Percentiles rank a stretch among this genome's conserved stretches.
These are phyloP conservation scores for Drosophila anomelani DNA, from an alignment of 2,888 invertebrate species.

Conservation along the genomic window DNA sequence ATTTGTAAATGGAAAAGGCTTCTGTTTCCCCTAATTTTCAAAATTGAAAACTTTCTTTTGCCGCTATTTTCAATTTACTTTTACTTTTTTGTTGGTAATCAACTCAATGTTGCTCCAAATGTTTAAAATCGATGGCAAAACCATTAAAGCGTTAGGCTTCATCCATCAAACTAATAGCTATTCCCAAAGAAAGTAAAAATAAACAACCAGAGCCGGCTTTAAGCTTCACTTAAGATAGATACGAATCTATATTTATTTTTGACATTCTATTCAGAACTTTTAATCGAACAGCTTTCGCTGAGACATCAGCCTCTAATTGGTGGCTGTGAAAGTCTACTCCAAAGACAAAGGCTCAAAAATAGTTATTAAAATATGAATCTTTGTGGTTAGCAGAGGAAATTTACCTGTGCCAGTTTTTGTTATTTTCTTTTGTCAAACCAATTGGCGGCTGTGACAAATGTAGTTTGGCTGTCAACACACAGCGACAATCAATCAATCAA, in stretches of 20 bases:
- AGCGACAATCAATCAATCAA: conserved; percentile 52
- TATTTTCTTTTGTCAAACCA: conserved; percentile 23
- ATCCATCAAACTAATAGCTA: conserved; percentile 30
- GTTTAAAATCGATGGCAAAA: conserved; percentile 9
- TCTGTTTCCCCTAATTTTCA: conserved; percentile 2
- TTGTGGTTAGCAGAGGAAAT: conserved; percentile 27
- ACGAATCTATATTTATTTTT: conserved; percentile 8
- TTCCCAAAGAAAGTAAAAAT: conserved; percentile 20
- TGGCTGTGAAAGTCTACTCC: conserved; percentile 60
- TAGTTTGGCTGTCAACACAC: conserved; percentile 64
- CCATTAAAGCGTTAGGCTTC: conserved; percentile 14
- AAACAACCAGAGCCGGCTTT: conserved; percentile 1
- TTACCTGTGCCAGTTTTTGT: conserved; percentile 54
- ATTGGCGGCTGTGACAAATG: conserved; percentile 56
- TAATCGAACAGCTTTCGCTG: conserved; percentile 19
- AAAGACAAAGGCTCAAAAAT: conserved; percentile 17
- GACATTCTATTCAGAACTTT: conserved; percentile 50
- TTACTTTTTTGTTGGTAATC: conserved; percentile 9
- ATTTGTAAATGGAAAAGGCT: not conserved
- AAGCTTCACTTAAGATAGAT: not conserved
- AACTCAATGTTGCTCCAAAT: conserved; percentile 13
- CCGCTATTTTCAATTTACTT: conserved; percentile 4
- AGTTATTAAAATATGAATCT: conserved; percentile 21
- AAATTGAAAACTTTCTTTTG: conserved; percentile 17
- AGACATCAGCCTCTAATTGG: conserved; percentile 55